Evolutionary conservation across 2,113 vertebrate genomes (phyloP).

Genomic region (Porphyrio hochstetteri): DNA sequence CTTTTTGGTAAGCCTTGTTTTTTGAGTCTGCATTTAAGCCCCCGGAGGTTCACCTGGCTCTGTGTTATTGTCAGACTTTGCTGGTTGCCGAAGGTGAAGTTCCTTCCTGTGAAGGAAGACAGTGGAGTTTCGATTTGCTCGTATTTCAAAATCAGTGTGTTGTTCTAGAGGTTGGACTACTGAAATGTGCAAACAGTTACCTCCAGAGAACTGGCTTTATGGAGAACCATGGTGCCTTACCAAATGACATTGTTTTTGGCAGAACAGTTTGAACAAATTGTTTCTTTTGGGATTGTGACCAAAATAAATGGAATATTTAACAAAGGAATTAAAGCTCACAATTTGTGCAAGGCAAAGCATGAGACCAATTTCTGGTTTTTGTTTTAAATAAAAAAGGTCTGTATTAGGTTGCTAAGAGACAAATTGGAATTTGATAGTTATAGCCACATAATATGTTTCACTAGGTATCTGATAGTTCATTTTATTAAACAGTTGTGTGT

Average conservation of each 20-base stretch:
- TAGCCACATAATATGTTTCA: not conserved
- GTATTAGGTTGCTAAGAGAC: not conserved
- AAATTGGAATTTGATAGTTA: not conserved
- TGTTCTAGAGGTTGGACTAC: not conserved
- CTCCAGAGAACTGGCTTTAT: not conserved
- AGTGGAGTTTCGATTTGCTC: not conserved
- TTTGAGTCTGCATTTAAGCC: not conserved
- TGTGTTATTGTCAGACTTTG: not conserved
- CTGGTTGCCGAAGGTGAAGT: not conserved
- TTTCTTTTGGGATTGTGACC: conserved; percentile 36
- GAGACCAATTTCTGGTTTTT: not conserved
- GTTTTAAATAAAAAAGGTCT: not conserved
- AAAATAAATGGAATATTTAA: conserved; percentile 47
- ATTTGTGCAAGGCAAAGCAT: not conserved
- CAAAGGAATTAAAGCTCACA: conserved; percentile 24
- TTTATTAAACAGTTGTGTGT: not conserved
- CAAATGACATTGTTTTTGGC: conserved; percentile 43
- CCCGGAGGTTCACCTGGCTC: not conserved
- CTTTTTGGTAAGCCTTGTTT: not conserved
- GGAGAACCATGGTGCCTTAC: not conserved
- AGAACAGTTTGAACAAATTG: conserved; percentile 25
- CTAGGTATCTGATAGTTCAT: not conserved
- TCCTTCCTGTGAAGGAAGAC: not conserved
- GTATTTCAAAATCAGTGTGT: not conserved
- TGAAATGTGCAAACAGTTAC: not conserved